Evolutionary conservation across 2,113 vertebrate genomes (phyloP).

Genomic region (Urocitellus parryii): DNA sequence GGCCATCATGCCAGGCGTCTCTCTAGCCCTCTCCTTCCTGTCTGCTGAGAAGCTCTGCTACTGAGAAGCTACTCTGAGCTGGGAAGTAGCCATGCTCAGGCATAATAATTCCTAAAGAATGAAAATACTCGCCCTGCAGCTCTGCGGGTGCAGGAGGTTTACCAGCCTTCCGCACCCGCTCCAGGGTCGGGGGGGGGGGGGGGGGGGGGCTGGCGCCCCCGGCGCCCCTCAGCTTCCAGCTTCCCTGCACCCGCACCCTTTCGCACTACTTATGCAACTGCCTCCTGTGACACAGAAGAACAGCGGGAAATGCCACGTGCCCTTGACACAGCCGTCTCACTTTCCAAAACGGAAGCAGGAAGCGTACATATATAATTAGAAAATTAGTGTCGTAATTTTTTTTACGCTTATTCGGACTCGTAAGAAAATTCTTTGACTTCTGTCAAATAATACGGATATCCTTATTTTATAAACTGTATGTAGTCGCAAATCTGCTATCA

Average conservation of each 20-base stretch:
- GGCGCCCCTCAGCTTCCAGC: too few species aligned
- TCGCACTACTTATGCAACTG: too few species aligned
- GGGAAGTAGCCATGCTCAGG: not conserved
- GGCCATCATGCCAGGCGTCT: not conserved
- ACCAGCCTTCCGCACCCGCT: too few species aligned
- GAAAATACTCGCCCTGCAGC: too few species aligned
- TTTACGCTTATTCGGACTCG: not conserved
- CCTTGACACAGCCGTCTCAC: too few species aligned
- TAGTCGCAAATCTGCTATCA: not conserved
- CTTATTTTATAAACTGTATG: not conserved
- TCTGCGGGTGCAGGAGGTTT: too few species aligned
- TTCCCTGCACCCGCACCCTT: too few species aligned
- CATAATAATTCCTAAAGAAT: not conserved
- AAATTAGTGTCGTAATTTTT: not conserved
- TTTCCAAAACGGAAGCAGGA: too few species aligned
- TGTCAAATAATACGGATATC: not conserved
- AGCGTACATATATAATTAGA: not conserved
- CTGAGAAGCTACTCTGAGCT: not conserved
- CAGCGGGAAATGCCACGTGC: too few species aligned
- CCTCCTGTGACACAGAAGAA: too few species aligned
- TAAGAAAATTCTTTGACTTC: not conserved
- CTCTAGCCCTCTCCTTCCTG: not conserved
- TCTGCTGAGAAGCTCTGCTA: not conserved
- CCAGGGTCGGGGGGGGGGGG: too few species aligned
- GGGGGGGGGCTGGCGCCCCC: too few species aligned